Percentiles rank a stretch among this genome's conserved stretches.
Evolutionary conservation across 2,888 invertebrate genomes (phyloP).

Genomic region (Acanthacorydalis orientalis): DNA sequence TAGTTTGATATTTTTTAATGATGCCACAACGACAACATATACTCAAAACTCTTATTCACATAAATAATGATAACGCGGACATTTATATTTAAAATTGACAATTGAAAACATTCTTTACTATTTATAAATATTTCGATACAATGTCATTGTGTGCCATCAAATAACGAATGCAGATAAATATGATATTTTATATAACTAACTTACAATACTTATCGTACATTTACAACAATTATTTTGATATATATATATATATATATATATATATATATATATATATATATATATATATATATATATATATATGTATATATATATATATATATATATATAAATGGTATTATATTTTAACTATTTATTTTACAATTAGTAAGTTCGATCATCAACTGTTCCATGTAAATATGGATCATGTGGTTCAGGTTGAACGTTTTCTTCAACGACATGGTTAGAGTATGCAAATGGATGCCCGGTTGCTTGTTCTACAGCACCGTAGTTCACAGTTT

Average conservation of each 20-base stretch:
- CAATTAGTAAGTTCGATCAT: conserved; percentile 28
- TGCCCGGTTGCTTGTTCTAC: conserved; percentile 39
- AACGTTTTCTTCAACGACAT: conserved; percentile 41
- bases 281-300: too few relatives aligned
- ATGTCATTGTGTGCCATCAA: conserved; percentile 7
- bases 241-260: background rate
- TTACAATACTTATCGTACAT: too few relatives aligned
- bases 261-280: background rate
- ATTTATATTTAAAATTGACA: background rate
- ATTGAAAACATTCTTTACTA: background rate
- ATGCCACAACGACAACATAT: background rate
- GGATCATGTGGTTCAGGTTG: conserved; percentile 45
- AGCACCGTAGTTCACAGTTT: conserved; percentile 36
- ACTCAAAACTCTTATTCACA: background rate
- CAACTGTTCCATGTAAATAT: conserved; percentile 34
- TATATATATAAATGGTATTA: too few relatives aligned
- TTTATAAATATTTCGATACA: conserved; percentile 1
- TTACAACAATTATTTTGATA: too few relatives aligned
- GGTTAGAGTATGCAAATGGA: conserved; percentile 32
- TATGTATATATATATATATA: too few relatives aligned
- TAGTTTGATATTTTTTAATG: background rate
- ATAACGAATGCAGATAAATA: conserved; percentile 8
- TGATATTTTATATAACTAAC: too few relatives aligned
- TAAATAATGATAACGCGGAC: background rate
- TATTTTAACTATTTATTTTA: too few relatives aligned